Conservation (phyloP, 2,113 vertebrate genomes). For the Chionodraco myersi region DNA sequence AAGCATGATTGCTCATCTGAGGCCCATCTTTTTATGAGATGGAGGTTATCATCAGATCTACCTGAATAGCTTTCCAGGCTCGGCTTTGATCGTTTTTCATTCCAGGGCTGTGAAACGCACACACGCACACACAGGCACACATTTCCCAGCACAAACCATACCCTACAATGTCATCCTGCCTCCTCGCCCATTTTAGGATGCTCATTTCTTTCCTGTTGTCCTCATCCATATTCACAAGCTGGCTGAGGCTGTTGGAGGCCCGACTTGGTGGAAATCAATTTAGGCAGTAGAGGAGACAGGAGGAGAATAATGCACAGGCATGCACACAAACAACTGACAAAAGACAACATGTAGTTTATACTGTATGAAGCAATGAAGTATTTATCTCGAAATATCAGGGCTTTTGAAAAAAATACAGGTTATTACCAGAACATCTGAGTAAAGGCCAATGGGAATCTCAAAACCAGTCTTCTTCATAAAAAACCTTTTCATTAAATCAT, state of each 20-base stretch:
- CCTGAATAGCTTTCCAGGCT: slow-evolving; percentile 76
- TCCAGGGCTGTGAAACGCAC: slow-evolving; percentile 57
- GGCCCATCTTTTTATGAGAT: slow-evolving; percentile 86
- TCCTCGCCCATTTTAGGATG: slow-evolving; percentile 58
- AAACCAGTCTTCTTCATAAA: neutral
- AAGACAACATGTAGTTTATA: neutral
- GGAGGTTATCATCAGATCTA: slow-evolving; percentile 82
- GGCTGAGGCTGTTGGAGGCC: slow-evolving; percentile 59
- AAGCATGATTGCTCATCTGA: slow-evolving; percentile 81
- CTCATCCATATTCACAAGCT: slow-evolving; percentile 79
- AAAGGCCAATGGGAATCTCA: neutral
- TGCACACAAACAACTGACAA: slow-evolving; percentile 3
- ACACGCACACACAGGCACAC: slow-evolving; percentile 12
- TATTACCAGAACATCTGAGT: neutral
- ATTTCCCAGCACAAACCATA: neutral
- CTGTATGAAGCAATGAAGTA: neutral
- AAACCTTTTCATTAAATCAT: neutral
- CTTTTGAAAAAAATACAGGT: neutral
- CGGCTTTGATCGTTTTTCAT: slow-evolving; percentile 84
- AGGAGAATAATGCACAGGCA: slow-evolving; percentile 25
- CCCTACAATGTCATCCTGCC: slow-evolving; percentile 53
- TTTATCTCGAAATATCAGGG: neutral
- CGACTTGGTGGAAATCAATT: slow-evolving; percentile 74
- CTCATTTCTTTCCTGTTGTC: slow-evolving; percentile 54
- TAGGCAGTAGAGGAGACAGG: slow-evolving; percentile 49